These are phyloP conservation scores for Channallabes apus DNA, from an alignment of 2,797 vertebrate species.

Conservation along the genomic window DNA sequence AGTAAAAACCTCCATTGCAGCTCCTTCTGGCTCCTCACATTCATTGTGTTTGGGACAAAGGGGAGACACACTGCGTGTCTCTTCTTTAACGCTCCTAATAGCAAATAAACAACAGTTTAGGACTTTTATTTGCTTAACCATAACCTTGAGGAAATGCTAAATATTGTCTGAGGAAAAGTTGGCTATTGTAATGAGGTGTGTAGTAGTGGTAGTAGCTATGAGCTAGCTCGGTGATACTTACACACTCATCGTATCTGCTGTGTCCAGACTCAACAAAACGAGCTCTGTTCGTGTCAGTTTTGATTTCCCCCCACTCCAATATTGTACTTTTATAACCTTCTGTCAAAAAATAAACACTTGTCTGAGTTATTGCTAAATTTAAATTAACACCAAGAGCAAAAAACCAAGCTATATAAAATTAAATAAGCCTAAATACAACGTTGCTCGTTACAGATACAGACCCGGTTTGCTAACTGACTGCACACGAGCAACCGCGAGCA, in stretches of 20 bases:
- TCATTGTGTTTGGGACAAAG: slow-evolving; percentile 78
- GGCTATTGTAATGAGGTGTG: neutral
- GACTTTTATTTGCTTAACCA: neutral
- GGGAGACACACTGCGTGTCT: slow-evolving; percentile 71
- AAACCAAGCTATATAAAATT: neutral
- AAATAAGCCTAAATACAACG: neutral
- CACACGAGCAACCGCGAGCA: neutral
- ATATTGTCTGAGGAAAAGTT: neutral
- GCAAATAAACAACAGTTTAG: neutral
- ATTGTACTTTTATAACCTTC: neutral
- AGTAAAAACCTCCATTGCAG: slow-evolving; percentile 64
- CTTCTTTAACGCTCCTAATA: slow-evolving; percentile 63
- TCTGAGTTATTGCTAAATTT: neutral
- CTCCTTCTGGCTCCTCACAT: slow-evolving; percentile 73
- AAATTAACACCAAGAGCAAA: neutral
- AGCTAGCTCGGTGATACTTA: slow-evolving; percentile 39
- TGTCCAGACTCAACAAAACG: neutral
- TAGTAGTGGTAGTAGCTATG: too few species aligned
- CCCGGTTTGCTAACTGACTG: neutral
- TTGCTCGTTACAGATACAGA: neutral
- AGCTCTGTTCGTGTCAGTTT: neutral
- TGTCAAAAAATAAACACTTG: neutral
- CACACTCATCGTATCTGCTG: slow-evolving; percentile 48
- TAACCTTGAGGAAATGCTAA: neutral
- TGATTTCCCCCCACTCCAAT: too few species aligned